These are phyloP conservation scores for Piezodorus guildinii DNA, from an alignment of 1,140 invertebrate species.

Conservation along the genomic window DNA sequence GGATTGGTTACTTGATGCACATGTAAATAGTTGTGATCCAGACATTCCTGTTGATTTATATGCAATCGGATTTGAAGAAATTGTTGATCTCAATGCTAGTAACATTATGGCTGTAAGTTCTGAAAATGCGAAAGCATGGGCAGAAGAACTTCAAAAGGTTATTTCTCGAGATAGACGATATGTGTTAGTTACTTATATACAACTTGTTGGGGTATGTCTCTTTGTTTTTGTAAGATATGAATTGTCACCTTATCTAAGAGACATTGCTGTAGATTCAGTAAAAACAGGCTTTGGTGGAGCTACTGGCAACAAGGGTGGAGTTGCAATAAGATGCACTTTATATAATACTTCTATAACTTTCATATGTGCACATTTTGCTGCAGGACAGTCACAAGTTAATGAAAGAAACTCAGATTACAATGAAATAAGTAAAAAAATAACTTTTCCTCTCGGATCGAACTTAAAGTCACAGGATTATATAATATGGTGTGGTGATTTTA, in stretches of 20 bases:
- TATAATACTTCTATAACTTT: constrained; percentile 87
- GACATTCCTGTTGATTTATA: constrained; percentile 70
- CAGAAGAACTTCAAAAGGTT: constrained; percentile 85
- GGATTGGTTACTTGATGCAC: constrained; percentile 86
- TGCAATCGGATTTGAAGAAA: constrained; percentile 98
- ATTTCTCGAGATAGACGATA: constrained; percentile 81
- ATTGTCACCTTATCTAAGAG: constrained; percentile 74
- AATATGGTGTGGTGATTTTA: constrained; percentile 99
- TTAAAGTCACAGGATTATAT: constrained; percentile 94
- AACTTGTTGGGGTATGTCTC: constrained; percentile 94
- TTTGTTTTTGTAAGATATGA: constrained; percentile 87
- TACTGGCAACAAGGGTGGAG: constrained; percentile 61
- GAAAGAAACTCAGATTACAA: constrained; percentile 93
- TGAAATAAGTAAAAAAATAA: constrained; percentile 75
- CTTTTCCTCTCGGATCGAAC: constrained; percentile 41
- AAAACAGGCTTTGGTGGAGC: constrained; percentile 96
- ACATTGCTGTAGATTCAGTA: constrained; percentile 88
- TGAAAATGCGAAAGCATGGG: constrained; percentile 94
- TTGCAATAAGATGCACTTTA: constrained; percentile 81
- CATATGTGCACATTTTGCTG: constrained; percentile 27
- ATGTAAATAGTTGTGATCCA: not conserved
- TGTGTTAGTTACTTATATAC: constrained; percentile 85
- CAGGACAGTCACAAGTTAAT: constrained; percentile 33
- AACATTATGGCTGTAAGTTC: constrained; percentile 92
- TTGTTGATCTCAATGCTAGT: constrained; percentile 95